These are phyloP conservation scores for Trichogramma pretiosum DNA, from an alignment of 1,140 invertebrate genomes.

Conservation along the genomic window DNA sequence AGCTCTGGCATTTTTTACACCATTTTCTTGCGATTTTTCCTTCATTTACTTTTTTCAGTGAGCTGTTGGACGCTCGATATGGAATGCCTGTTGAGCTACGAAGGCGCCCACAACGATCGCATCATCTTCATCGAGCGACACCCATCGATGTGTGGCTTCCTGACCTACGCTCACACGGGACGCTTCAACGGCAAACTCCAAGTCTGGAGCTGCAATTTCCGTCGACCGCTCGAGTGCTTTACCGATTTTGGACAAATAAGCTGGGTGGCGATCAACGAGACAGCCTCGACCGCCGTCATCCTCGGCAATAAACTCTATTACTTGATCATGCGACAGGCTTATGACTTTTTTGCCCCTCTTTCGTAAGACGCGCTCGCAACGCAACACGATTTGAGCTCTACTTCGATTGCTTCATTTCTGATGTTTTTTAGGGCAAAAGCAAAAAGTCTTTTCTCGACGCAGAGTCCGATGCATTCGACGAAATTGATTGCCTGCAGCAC, in stretches of 20 bases:
- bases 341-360: constrained; percentile 23
- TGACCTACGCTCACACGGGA: constrained; percentile 17
- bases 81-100: constrained; percentile 18
- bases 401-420: no score
- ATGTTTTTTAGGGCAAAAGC: constrained; percentile 17
- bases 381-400: no score
- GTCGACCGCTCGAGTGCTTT: constrained; percentile 5
- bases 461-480: constrained; percentile 19
- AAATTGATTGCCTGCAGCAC: constrained; percentile 19
- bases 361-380: constrained; percentile 18
- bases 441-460: constrained; percentile 16
- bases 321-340: constrained; percentile 24
- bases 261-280: constrained; percentile 16
- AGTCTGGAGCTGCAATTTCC: constrained; percentile 28
- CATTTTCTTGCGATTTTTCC: no score
- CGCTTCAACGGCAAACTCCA: constrained; percentile 18
- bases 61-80: constrained; percentile 18
- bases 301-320: constrained; percentile 20
- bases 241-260: constrained; percentile 5
- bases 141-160: constrained; percentile 25
- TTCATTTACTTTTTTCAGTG: no score
- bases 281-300: constrained; percentile 11
- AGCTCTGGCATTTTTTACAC: no score
- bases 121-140: constrained; percentile 15
- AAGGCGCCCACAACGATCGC: constrained; percentile 9